phyloP scores from a whole-genome alignment of 2,888 invertebrate species.

The Steinernema hermaphroditum region DNA sequence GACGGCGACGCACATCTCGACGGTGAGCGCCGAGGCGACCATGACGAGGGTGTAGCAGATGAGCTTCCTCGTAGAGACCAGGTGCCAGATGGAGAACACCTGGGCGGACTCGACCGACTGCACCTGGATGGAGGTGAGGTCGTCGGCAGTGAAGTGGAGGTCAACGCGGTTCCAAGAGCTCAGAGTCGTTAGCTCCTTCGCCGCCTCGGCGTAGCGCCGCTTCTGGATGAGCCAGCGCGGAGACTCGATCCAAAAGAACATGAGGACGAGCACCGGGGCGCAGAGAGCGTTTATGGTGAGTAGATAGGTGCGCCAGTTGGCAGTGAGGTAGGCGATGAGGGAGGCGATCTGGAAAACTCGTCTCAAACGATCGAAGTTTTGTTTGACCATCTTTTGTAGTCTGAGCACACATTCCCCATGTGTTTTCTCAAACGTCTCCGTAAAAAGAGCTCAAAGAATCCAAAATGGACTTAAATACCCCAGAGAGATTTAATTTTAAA shows the following conservation, averaged over 20 bases:
- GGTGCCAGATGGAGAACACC: slow-evolving; percentile 43
- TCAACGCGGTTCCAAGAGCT: slow-evolving; percentile 39
- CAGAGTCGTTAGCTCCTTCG: slow-evolving; percentile 40
- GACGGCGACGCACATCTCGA: slow-evolving; percentile 46
- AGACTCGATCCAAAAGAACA: slow-evolving; percentile 45
- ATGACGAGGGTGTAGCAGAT: slow-evolving; percentile 48
- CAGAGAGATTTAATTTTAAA: too few relatives aligned
- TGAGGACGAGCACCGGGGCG: slow-evolving; percentile 41
- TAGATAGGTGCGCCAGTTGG: slow-evolving; percentile 43
- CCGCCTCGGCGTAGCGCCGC: slow-evolving; percentile 36
- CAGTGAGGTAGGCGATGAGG: slow-evolving; percentile 41
- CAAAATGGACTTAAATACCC: too few relatives aligned
- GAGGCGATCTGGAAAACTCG: slow-evolving; percentile 39
- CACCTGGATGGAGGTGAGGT: slow-evolving; percentile 41
- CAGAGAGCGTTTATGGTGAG: slow-evolving; percentile 41
- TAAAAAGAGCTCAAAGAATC: too few relatives aligned
- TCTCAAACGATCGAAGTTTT: too few relatives aligned
- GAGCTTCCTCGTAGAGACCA: slow-evolving; percentile 43
- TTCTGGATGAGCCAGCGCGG: slow-evolving; percentile 54
- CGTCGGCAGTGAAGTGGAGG: slow-evolving; percentile 36
- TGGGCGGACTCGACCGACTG: slow-evolving; percentile 31
- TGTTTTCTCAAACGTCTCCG: too few relatives aligned
- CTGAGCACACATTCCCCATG: too few relatives aligned
- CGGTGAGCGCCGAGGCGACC: slow-evolving; percentile 46
- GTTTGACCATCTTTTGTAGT: too few relatives aligned